These are phyloP conservation scores for Tragelaphus scriptus DNA, from an alignment of 2,113 vertebrate genomes.

Conservation along the genomic window DNA sequence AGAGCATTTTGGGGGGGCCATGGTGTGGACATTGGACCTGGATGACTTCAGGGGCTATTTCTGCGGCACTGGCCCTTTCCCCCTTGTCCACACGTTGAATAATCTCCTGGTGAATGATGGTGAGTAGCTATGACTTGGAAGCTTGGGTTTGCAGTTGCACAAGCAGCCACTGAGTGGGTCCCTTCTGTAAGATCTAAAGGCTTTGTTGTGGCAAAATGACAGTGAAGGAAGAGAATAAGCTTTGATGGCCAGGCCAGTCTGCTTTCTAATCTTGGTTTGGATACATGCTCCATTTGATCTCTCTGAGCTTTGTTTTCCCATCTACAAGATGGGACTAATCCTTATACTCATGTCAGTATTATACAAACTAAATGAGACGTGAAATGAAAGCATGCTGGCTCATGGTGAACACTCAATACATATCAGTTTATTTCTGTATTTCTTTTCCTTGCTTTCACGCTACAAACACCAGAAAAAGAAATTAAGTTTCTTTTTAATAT, in stretches of 20 bases:
- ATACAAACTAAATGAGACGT: not conserved
- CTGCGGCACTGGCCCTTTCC: constrained; percentile 79
- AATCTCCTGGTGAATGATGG: constrained; percentile 72
- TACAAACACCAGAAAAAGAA: not conserved
- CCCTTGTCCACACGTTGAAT: constrained; percentile 82
- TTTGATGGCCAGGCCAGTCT: not conserved
- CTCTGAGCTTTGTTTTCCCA: not conserved
- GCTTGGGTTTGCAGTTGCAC: not conserved
- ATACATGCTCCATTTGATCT: not conserved
- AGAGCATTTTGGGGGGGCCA: constrained; percentile 82
- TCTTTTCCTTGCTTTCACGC: not conserved
- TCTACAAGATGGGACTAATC: not conserved
- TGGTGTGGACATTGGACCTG: constrained; percentile 87
- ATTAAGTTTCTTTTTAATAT: not conserved
- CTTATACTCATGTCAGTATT: not conserved
- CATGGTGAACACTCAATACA: not conserved
- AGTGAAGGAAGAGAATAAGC: not conserved
- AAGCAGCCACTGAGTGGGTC: not conserved
- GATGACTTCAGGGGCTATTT: constrained; percentile 86
- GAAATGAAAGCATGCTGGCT: not conserved
- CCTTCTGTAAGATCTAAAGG: not conserved
- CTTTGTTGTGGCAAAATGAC: not conserved
- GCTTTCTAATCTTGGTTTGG: not conserved
- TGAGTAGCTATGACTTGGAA: not conserved
- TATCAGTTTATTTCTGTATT: not conserved